Conservation (phyloP, 2,797 vertebrate species). For the Enoplosus armatus region DNA sequence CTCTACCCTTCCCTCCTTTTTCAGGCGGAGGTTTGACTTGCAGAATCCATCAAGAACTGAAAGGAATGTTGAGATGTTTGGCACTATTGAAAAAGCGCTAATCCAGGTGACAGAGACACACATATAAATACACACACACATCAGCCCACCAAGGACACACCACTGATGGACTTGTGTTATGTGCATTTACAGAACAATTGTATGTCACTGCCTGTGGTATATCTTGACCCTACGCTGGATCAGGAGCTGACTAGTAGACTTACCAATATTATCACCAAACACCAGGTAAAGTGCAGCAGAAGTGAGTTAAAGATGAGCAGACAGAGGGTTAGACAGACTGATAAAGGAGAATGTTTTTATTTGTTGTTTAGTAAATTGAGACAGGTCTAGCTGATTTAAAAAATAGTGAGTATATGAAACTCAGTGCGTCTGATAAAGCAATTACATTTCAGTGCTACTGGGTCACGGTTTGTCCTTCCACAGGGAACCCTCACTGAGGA, state of each 20-base stretch:
- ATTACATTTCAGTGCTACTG: slow-evolving; percentile 3
- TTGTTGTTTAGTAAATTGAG: not conserved
- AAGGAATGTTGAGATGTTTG: slow-evolving; percentile 97
- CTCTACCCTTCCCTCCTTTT: slow-evolving; percentile 23
- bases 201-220: slow-evolving; percentile 92
- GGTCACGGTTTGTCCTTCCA: slow-evolving; percentile 35
- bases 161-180: slow-evolving; percentile 30
- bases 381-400: not conserved
- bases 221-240: slow-evolving; percentile 92
- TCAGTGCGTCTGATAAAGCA: not conserved
- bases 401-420: not conserved
- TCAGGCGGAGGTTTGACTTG: slow-evolving; percentile 96
- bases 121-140: not conserved
- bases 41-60: slow-evolving; percentile 97
- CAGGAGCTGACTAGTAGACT: slow-evolving; percentile 91
- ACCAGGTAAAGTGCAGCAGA: slow-evolving; percentile 87
- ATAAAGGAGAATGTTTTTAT: not conserved
- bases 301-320: not conserved
- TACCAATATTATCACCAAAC: slow-evolving; percentile 91
- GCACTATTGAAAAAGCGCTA: slow-evolving; percentile 92
- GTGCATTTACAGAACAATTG: slow-evolving; percentile 89
- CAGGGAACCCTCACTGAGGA: slow-evolving; percentile 95
- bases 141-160: not conserved
- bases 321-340: not conserved
- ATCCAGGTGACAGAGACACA: slow-evolving; percentile 87